Conservation (phyloP, 2,113 vertebrate species). For the Glaucomys volans region DNA sequence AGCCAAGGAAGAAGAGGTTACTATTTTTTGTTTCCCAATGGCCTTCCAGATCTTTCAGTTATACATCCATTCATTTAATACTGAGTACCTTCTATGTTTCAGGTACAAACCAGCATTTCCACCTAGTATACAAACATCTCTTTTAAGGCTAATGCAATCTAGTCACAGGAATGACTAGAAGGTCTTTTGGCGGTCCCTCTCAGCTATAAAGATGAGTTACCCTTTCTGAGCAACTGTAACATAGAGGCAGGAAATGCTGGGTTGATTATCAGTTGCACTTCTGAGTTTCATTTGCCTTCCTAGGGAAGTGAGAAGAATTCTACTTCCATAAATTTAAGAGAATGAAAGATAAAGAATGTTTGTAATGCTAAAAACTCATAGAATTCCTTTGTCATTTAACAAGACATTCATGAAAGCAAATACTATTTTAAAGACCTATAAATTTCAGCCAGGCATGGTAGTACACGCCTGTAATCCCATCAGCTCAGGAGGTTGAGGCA, state of each 20-base stretch:
- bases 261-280: not conserved
- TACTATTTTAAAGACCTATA: not conserved
- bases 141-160: not conserved
- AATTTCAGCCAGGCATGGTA: not conserved
- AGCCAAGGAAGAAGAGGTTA: not conserved
- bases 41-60: not conserved
- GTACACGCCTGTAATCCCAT: no score
- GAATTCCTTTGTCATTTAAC: conserved; percentile 2
- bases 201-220: not conserved
- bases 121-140: not conserved
- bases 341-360: not conserved
- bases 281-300: conserved; percentile 28
- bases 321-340: conserved; percentile 28
- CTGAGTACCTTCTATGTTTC: not conserved
- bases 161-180: not conserved
- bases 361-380: not conserved
- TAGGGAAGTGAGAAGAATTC: not conserved
- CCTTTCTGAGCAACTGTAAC: not conserved
- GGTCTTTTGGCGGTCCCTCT: not conserved
- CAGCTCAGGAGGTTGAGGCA: no score
- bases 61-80: not conserved
- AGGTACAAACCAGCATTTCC: not conserved
- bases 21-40: not conserved
- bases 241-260: not conserved
- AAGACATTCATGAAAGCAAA: conserved; percentile 15